A percentile compares a stretch with the other conserved stretches of the same genome.
These are phyloP conservation scores for Cryptoleucopteryx plumbea DNA, from an alignment of 2,113 vertebrate species.

Conservation along the genomic window DNA sequence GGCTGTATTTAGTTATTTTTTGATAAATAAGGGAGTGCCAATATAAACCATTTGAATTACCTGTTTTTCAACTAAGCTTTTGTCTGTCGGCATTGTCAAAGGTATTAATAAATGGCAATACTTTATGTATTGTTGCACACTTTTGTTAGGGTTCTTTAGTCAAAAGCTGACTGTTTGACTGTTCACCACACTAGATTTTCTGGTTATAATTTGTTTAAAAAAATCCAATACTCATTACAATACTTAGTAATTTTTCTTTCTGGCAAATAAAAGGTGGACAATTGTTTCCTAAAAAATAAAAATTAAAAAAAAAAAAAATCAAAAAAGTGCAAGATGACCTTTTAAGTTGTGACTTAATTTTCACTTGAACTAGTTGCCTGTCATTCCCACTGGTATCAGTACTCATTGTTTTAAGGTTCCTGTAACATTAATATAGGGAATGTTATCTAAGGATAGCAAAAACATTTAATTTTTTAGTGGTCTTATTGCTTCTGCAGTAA, in stretches of 20 bases:
- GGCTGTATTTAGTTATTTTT: not conserved
- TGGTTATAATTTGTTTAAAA: not conserved
- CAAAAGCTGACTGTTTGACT: not conserved
- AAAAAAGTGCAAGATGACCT: not conserved
- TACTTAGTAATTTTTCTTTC: not conserved
- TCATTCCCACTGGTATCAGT: not conserved
- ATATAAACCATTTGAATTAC: not conserved
- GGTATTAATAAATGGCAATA: not conserved
- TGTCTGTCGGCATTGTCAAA: not conserved
- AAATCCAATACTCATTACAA: not conserved
- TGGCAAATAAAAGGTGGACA: not conserved
- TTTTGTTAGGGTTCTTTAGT: not conserved
- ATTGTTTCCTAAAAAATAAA: not conserved
- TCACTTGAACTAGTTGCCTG: not conserved
- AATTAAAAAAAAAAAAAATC: not conserved
- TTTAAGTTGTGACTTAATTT: not conserved
- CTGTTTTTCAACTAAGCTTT: not conserved
- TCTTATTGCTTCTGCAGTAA: not conserved
- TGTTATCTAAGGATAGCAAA: not conserved
- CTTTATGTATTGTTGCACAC: not conserved
- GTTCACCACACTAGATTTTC: not conserved
- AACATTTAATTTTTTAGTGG: not conserved
- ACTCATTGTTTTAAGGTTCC: not conserved
- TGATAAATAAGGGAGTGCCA: not conserved
- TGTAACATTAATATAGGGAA: not conserved